Conservation (phyloP, 2,888 invertebrate species). For the Acleris sparsana region DNA sequence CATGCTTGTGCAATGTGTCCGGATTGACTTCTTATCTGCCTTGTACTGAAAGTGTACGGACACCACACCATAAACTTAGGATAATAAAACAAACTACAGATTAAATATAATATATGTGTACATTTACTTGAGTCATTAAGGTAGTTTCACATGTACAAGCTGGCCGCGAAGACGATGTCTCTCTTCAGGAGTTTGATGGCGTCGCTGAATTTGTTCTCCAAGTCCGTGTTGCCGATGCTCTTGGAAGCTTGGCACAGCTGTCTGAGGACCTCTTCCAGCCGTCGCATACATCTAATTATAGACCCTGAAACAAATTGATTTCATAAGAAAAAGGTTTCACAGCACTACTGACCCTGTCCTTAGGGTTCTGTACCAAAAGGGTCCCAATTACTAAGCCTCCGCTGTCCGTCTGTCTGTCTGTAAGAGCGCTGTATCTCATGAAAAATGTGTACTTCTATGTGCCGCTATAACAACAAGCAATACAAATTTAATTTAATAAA, state of each 20-base stretch:
- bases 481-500: too few species aligned
- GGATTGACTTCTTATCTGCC: too few species aligned
- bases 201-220: slow-evolving; percentile 97
- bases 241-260: slow-evolving; percentile 98
- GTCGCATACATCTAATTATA: slow-evolving; percentile 93
- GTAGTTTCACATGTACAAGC: slow-evolving; percentile 87
- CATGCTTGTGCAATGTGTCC: too few species aligned
- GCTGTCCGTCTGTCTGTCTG: too few species aligned
- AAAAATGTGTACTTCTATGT: too few species aligned
- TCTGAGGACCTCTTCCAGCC: slow-evolving; percentile 96
- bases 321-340: neutral
- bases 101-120: slow-evolving; percentile 19
- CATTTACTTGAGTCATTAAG: slow-evolving; percentile 25
- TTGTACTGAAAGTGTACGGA: too few species aligned
- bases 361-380: too few species aligned
- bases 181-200: slow-evolving; percentile 96
- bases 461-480: too few species aligned
- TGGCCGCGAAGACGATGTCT: slow-evolving; percentile 99
- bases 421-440: too few species aligned
- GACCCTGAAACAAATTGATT: slow-evolving; percentile 65
- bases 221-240: slow-evolving; percentile 97
- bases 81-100: slow-evolving; percentile 13
- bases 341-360: too few species aligned
- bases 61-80: neutral
- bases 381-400: too few species aligned